These are phyloP conservation scores for Thamnophis elegans DNA, from an alignment of 2,797 vertebrate species.

Conservation along the genomic window DNA sequence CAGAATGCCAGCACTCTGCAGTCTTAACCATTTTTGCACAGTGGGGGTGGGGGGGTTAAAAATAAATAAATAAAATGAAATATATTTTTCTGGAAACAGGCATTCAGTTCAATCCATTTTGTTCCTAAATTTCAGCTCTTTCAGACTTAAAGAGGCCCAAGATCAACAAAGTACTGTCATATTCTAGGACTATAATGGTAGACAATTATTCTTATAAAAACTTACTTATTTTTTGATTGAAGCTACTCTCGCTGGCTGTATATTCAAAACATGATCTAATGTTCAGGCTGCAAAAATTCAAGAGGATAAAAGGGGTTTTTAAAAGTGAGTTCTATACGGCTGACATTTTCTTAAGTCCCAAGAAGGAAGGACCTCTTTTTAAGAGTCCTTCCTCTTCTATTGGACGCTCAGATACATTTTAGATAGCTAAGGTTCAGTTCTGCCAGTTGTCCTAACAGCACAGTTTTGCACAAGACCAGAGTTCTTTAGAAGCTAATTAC, in stretches of 20 bases:
- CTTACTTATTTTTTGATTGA: constrained; percentile 87
- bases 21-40: neutral
- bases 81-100: neutral
- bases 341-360: neutral
- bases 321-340: neutral
- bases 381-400: neutral
- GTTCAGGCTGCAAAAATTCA: constrained; percentile 77
- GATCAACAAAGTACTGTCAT: neutral
- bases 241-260: constrained; percentile 78
- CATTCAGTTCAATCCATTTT: neutral
- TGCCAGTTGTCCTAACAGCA: neutral
- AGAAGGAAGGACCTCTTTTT: neutral
- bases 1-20: neutral
- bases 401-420: neutral
- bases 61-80: neutral
- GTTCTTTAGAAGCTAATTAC: neutral
- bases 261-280: constrained; percentile 88
- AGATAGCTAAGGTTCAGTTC: neutral
- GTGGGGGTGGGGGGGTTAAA: neutral
- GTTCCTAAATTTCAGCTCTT: neutral
- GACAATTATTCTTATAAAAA: constrained; percentile 43
- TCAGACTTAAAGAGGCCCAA: neutral
- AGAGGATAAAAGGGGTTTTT: constrained; percentile 40
- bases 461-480: neutral
- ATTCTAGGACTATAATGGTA: neutral